Evolutionary conservation across 2,888 invertebrate species (phyloP).

Genomic region (Eustalomyia histrio): DNA sequence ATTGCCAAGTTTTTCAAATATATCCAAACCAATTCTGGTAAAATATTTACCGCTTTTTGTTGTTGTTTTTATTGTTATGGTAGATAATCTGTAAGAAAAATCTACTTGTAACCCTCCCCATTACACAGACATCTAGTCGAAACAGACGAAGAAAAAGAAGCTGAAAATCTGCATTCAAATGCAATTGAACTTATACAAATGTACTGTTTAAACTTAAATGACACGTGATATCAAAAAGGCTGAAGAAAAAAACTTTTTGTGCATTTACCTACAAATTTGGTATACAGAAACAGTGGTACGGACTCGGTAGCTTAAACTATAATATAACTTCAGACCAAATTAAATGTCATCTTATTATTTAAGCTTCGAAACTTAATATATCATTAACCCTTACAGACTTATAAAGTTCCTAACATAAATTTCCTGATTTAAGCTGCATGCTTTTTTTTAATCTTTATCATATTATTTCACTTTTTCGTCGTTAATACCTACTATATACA

Average conservation of each 20-base stretch:
- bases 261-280: slow-evolving; percentile 20
- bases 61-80: slow-evolving; percentile 12
- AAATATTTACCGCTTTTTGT: slow-evolving; percentile 51
- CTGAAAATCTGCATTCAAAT: slow-evolving; percentile 51
- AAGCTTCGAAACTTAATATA: too few relatives aligned
- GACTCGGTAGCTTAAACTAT: too few relatives aligned
- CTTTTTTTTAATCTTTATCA: too few relatives aligned
- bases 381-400: too few relatives aligned
- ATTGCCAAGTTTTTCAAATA: slow-evolving; percentile 57
- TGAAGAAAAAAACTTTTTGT: slow-evolving; percentile 12
- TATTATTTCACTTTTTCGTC: too few relatives aligned
- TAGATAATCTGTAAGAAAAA: slow-evolving; percentile 58
- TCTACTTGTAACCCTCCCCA: slow-evolving; percentile 56
- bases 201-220: slow-evolving; percentile 62
- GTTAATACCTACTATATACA: too few relatives aligned
- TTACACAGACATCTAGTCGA: slow-evolving; percentile 36
- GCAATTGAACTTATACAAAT: slow-evolving; percentile 61
- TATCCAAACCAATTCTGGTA: slow-evolving; percentile 36
- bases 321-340: too few relatives aligned
- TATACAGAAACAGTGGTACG: slow-evolving; percentile 21
- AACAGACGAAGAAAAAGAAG: slow-evolving; percentile 3
- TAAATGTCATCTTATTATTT: too few relatives aligned
- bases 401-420: too few relatives aligned
- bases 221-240: slow-evolving; percentile 58
- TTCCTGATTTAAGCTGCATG: too few relatives aligned